Conservation (phyloP, 2,888 invertebrate species). For the Molorchus minor region DNA sequence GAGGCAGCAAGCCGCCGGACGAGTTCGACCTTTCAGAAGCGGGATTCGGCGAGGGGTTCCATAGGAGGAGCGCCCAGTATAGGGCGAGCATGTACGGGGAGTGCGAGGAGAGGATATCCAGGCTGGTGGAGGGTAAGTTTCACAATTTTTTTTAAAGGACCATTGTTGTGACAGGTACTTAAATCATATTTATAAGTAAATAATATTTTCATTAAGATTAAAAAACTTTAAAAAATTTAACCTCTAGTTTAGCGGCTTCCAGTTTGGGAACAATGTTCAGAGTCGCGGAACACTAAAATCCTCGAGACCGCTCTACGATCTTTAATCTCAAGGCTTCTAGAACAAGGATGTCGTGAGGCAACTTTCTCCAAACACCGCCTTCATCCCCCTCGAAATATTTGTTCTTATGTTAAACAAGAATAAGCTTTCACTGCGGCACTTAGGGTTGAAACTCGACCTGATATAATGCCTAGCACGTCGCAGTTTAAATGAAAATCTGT, state of each 20-base stretch:
- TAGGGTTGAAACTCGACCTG: not conserved
- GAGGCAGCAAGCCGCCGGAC: slow-evolving; percentile 56
- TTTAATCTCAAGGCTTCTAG: no score
- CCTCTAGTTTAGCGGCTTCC: no score
- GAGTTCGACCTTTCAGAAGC: slow-evolving; percentile 60
- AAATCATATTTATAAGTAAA: no score
- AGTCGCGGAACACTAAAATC: no score
- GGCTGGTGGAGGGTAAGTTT: slow-evolving; percentile 52
- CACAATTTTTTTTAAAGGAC: slow-evolving; percentile 29
- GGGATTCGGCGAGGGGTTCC: slow-evolving; percentile 62
- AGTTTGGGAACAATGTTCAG: no score
- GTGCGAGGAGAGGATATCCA: slow-evolving; percentile 56
- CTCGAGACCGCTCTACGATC: no score
- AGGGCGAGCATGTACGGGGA: slow-evolving; percentile 61
- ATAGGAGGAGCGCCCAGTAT: slow-evolving; percentile 60
- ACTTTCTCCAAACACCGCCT: no score
- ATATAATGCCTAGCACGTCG: not conserved
- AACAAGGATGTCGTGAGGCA: no score
- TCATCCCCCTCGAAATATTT: no score
- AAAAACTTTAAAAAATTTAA: no score
- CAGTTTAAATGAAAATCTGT: not conserved
- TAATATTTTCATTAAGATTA: no score
- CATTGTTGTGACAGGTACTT: no score
- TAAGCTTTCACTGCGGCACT: not conserved
- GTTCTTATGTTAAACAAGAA: not conserved